A percentile compares a stretch with the other conserved stretches of the same genome.
phyloP scores from a whole-genome alignment of 1,140 invertebrate genomes.

The Trachymyrmex septentrionalis region DNA sequence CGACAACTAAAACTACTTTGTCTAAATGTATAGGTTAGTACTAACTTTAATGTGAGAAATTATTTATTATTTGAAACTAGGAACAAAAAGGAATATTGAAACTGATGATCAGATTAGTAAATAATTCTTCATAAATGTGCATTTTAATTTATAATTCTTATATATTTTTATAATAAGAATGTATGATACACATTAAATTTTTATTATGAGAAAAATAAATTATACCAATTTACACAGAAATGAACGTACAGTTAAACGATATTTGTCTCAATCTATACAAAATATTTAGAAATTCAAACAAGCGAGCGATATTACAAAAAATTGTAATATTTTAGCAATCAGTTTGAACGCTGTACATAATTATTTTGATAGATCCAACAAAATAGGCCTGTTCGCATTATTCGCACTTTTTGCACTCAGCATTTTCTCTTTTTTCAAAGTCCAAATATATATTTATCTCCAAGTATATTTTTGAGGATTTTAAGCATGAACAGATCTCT shows the following conservation, averaged over 20 bases:
- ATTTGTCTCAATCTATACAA: neutral
- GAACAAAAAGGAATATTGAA: neutral
- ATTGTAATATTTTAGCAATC: too few relatives aligned
- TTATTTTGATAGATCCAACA: too few relatives aligned
- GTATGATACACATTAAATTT: neutral
- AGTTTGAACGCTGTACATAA: too few relatives aligned
- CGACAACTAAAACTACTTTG: neutral
- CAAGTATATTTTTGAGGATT: too few relatives aligned
- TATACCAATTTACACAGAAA: neutral
- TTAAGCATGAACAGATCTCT: too few relatives aligned
- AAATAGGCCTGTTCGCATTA: too few relatives aligned
- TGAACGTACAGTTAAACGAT: neutral
- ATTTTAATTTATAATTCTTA: too few relatives aligned
- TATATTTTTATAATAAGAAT: neutral
- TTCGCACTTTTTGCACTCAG: too few relatives aligned
- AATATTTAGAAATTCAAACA: too few relatives aligned
- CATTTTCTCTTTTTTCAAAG: too few relatives aligned
- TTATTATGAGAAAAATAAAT: neutral
- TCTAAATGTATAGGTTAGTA: neutral
- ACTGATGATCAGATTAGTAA: neutral
- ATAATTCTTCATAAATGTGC: neutral
- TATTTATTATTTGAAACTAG: slow-evolving; percentile 2
- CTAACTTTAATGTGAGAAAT: neutral
- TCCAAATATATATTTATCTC: too few relatives aligned
- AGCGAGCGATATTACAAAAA: too few relatives aligned